Base-by-base conservation (phyloP, 2,113 vertebrate species). In the Cranoglanis bouderius region DNA sequence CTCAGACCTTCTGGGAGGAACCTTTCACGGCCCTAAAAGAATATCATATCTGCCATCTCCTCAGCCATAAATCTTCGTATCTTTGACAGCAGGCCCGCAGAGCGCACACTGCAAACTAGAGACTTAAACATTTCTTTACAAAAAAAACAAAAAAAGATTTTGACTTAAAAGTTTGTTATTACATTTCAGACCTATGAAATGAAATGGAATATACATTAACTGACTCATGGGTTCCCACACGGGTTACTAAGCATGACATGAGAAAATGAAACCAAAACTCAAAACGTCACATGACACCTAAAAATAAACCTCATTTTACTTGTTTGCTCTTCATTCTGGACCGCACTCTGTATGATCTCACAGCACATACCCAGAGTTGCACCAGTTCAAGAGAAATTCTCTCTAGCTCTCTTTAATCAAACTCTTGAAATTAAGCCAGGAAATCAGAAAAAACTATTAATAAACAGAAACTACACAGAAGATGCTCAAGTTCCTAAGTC, bases 401-500 rank as follows among this genome's bases (percentile, higher is more conserved):
- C 84, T 14, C 6, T 19, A 57, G 90, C 89, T 86, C 29, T 26
- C 86, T 91, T 92, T 53, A 82, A 88, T 32, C 67, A 57, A 90
- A 91, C 88, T 92, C 89, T 92, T 89, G 86, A 92, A 93, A 93
- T 92, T 82, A 94, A 93, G 92, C 92, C 29, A 24, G 85, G 46
- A 81, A 91, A 94, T 90, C 88, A 89, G 90, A 88, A 88, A 65
- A 51, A 43, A 75, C 6, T n/a, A 35, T 46, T n/a, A 49, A 49
- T n/a, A 49, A 6, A 19, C 40, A 24, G 24, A 51, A 78, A 19
- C 29, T 32, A 46, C 70, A 40, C 40, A 63, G 46, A 38, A 26
- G 63, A 67, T 85, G 53, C 49, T 81, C 59, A 32, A 57, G 59
- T 72, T 72, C 26, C 57, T 91, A 65, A 70, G 35, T 63, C n/a